Evolutionary conservation across 2,888 invertebrate species (phyloP), one percentile per base, ranked within the genome.

Genomic region (Trisateles emortualis): DNA sequence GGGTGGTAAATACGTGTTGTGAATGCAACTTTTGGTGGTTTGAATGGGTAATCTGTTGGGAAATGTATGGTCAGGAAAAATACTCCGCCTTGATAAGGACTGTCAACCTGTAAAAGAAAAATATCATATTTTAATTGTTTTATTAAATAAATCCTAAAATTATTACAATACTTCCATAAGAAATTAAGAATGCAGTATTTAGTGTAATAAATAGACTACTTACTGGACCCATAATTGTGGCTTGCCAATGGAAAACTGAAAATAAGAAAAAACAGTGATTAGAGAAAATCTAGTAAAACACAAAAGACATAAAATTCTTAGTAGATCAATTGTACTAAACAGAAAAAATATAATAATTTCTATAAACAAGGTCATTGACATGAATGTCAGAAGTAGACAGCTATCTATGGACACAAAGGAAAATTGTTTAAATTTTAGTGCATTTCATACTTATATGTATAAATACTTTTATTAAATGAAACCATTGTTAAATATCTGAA

Each of bases 1-100:
- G 99, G 99, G 94, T 99, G 99, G 95, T 99, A 99, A 94, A 99
- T 99, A 95, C 99, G 97, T 92, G 99, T 99, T 93, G 99, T 99
- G 95, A 99, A 99, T 94, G 99, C 98, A 94, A 99, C 99, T 97
- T 99, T 99, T 87, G 99, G 99, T 93, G 99, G 99, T 96, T 99
- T 99, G 94, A 99, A 99, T 83, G 99, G 99, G 94, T 99, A 99
- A 94, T 99, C 99, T 96, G 99, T 99, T 86, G 99, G 99, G 94
- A 99, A 99, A 94, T 99, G 99, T 95, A 99, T 99, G 93, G 98
- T 99, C 95, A 99, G 95, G 95, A 99, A 99, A 94, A 99, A 99
- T 86, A 99, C 99, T 83, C 99, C 99, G 92, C 99, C 99, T 95
- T 99, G 98, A 94, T 99, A 99, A 92, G 99, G 99, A 95, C 99